Percentiles rank a stretch among this genome's conserved stretches.
Conservation (phyloP, 1,140 invertebrate genomes). For the Drosophila sproati region DNA sequence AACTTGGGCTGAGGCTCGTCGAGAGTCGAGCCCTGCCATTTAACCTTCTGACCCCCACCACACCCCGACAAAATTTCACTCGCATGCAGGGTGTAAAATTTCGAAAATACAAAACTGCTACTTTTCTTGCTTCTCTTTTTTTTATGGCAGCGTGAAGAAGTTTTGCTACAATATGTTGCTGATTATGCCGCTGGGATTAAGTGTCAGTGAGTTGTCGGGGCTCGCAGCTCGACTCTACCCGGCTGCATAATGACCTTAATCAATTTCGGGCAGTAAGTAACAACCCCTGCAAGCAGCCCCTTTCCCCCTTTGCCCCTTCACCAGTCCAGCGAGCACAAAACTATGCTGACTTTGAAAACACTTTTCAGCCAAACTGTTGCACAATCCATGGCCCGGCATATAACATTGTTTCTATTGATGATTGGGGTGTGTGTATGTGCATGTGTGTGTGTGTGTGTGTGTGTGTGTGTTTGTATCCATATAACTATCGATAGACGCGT, state of each 20-base stretch:
- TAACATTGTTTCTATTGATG: conserved; percentile 41
- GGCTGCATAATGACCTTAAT: conserved; percentile 82
- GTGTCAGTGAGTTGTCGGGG: conserved; percentile 61
- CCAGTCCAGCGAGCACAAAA: conserved; percentile 1
- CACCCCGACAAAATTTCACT: not conserved
- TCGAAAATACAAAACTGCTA: conserved; percentile 63
- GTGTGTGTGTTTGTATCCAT: conserved; percentile 22
- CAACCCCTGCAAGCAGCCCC: conserved; percentile 33
- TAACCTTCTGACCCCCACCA: conserved; percentile 49
- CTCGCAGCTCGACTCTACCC: conserved; percentile 44
- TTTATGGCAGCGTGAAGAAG: conserved; percentile 62
- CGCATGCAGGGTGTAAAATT: conserved; percentile 61
- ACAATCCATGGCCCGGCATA: conserved; percentile 40
- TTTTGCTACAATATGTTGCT: conserved; percentile 82
- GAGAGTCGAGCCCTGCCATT: conserved; percentile 40
- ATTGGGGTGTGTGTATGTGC: not conserved
- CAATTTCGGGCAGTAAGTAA: conserved; percentile 62
- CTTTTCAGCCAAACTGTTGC: conserved; percentile 68
- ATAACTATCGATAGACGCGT: conserved; percentile 42
- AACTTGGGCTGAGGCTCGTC: conserved; percentile 25
- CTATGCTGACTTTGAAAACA: conserved; percentile 43
- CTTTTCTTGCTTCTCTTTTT: conserved; percentile 22
- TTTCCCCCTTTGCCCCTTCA: not conserved
- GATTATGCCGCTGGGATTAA: conserved; percentile 82
- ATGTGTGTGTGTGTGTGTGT: not conserved